These are phyloP conservation scores for Lasioglossum marginatum DNA, from an alignment of 2,888 invertebrate genomes.

Conservation along the genomic window DNA sequence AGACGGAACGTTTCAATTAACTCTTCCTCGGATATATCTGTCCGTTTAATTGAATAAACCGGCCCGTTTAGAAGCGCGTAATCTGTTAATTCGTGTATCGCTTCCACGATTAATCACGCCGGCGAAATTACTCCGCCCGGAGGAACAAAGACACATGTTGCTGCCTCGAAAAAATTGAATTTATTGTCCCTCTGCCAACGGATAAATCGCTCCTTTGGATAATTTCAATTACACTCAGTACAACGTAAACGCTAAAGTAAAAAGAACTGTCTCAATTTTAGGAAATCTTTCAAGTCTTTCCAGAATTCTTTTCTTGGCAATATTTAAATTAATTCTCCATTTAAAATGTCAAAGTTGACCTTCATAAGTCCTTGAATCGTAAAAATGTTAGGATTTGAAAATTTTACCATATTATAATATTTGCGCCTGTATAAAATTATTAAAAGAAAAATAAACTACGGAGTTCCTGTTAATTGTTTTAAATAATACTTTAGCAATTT, in stretches of 20 bases:
- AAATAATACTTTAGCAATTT: neutral
- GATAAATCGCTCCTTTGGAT: slow-evolving; percentile 1
- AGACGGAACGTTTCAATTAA: slow-evolving; percentile 52
- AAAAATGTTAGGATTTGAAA: too few relatives aligned
- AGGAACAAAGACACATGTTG: neutral
- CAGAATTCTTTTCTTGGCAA: neutral
- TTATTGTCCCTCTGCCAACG: neutral
- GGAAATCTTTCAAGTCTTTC: neutral
- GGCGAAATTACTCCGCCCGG: neutral
- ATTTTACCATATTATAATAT: too few relatives aligned
- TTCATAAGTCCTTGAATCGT: neutral
- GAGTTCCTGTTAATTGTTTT: neutral
- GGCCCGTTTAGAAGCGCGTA: slow-evolving; percentile 1
- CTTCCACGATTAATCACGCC: neutral
- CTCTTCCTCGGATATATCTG: slow-evolving; percentile 18
- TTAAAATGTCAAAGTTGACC: neutral
- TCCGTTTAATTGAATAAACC: slow-evolving; percentile 1
- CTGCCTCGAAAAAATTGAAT: neutral
- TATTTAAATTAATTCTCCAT: neutral
- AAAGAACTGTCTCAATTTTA: neutral
- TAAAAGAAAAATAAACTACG: neutral
- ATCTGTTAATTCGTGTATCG: slow-evolving; percentile 13
- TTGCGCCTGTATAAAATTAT: neutral
- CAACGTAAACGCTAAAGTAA: neutral
- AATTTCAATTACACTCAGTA: neutral